Conservation (phyloP, 1,140 invertebrate genomes). For the Heterodera schachtii region DNA sequence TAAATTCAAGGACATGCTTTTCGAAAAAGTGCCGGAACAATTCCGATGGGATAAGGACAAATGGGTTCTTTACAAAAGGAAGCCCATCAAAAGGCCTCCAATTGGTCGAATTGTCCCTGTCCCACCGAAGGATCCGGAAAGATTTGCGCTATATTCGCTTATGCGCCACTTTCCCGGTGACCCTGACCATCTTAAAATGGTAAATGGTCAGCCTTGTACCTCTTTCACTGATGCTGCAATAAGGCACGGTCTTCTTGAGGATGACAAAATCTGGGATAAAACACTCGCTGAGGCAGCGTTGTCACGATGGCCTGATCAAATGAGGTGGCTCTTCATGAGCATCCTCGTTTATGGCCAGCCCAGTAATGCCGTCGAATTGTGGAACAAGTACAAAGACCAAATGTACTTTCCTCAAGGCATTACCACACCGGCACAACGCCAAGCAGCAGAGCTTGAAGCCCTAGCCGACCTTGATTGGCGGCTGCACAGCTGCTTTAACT, state of each 20-base stretch:
- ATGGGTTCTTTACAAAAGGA: background rate
- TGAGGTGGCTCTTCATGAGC: slow-evolving; percentile 1
- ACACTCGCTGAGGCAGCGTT: background rate
- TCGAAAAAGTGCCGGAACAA: no score
- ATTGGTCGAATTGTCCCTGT: slow-evolving; percentile 2
- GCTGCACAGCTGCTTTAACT: no score
- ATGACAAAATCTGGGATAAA: no score
- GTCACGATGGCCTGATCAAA: background rate
- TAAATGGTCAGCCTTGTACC: no score
- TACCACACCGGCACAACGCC: no score
- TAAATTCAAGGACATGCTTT: no score
- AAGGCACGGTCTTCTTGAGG: no score
- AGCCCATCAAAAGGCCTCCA: background rate
- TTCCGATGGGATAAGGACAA: no score
- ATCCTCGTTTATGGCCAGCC: slow-evolving; percentile 12
- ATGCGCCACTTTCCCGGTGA: background rate
- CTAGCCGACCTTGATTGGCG: no score
- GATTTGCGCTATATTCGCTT: slow-evolving; percentile 11
- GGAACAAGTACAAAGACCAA: slow-evolving; percentile 11
- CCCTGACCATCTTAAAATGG: no score
- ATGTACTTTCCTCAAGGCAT: slow-evolving; percentile 14
- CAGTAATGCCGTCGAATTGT: slow-evolving; percentile 8
- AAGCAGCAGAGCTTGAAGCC: no score
- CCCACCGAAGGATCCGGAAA: background rate
- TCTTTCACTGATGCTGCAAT: no score